phyloP scores from a whole-genome alignment of 2,797 vertebrate genomes.

The Denticeps clupeoides region DNA sequence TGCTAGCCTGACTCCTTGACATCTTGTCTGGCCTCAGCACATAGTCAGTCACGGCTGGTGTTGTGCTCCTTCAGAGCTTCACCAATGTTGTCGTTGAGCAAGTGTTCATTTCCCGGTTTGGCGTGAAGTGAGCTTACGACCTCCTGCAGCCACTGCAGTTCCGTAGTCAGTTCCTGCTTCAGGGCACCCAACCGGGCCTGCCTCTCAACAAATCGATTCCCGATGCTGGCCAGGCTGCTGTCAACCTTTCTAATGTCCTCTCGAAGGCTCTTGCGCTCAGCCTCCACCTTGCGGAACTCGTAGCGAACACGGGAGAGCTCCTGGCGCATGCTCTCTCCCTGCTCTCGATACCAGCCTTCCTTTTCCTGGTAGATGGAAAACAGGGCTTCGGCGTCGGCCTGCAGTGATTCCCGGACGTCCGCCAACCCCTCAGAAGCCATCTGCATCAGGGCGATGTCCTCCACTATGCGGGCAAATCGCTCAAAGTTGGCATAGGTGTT shows the following conservation, averaged over 20 bases:
- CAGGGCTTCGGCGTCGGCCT: constrained; percentile 70
- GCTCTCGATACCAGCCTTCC: constrained; percentile 78
- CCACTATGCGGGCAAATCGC: constrained; percentile 64
- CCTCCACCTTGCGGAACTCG: constrained; percentile 66
- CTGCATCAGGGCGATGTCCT: constrained; percentile 61
- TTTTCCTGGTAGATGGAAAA: constrained; percentile 75
- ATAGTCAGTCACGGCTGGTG: too few relatives aligned
- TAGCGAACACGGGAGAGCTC: constrained; percentile 72
- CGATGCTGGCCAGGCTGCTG: constrained; percentile 44
- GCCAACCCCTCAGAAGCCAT: constrained; percentile 46
- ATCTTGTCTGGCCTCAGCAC: too few relatives aligned
- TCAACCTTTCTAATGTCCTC: constrained; percentile 61
- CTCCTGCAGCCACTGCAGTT: constrained; percentile 72
- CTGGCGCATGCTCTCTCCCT: constrained; percentile 61
- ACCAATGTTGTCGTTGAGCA: constrained; percentile 47
- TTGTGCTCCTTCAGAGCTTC: constrained; percentile 57
- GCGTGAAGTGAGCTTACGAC: constrained; percentile 53
- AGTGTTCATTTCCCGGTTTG: constrained; percentile 19
- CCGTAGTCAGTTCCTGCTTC: constrained; percentile 62
- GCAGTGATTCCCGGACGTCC: constrained; percentile 50
- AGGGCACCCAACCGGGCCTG: constrained; percentile 63
- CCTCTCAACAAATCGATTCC: constrained; percentile 53
- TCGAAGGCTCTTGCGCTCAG: constrained; percentile 60
- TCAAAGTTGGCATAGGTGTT: constrained; percentile 81
- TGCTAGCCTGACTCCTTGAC: too few relatives aligned